phyloP scores from a whole-genome alignment of 2,113 vertebrate species.

The Pygoscelis adeliae region DNA sequence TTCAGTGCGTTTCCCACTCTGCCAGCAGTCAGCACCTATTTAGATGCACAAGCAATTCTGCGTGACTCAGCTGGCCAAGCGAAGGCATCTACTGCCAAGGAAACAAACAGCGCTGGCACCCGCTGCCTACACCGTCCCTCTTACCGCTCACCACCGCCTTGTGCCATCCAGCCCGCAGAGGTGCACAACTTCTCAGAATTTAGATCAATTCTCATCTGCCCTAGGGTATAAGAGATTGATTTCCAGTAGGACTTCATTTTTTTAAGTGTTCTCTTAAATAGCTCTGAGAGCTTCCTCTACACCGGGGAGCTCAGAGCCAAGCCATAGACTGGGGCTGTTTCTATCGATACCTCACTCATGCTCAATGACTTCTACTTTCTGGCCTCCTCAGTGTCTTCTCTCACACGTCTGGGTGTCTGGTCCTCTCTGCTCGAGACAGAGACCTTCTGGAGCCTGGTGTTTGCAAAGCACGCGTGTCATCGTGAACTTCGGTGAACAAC shows the following conservation, averaged over 20 bases:
- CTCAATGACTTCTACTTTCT: not conserved
- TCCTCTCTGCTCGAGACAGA: not conserved
- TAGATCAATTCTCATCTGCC: not conserved
- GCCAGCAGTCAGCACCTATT: not conserved
- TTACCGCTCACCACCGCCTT: not conserved
- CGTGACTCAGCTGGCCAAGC: not conserved
- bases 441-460: not conserved
- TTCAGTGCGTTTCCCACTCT: not conserved
- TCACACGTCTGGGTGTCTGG: not conserved
- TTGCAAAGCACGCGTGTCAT: not conserved
- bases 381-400: not conserved
- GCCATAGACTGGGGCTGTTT: not conserved
- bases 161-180: not conserved
- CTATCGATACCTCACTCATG: not conserved
- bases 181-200: not conserved
- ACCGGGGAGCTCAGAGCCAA: not conserved
- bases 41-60: not conserved
- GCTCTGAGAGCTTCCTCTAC: not conserved
- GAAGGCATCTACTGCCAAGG: not conserved
- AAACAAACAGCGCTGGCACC: accelerated
- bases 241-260: not conserved
- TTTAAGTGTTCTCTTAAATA: not conserved
- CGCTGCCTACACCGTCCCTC: not conserved
- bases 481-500: not conserved
- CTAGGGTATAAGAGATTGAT: not conserved